A percentile compares a stretch with the other conserved stretches of the same genome.
These are phyloP conservation scores for Amphilophus citrinellus DNA, from an alignment of 2,113 vertebrate genomes.

Conservation along the genomic window DNA sequence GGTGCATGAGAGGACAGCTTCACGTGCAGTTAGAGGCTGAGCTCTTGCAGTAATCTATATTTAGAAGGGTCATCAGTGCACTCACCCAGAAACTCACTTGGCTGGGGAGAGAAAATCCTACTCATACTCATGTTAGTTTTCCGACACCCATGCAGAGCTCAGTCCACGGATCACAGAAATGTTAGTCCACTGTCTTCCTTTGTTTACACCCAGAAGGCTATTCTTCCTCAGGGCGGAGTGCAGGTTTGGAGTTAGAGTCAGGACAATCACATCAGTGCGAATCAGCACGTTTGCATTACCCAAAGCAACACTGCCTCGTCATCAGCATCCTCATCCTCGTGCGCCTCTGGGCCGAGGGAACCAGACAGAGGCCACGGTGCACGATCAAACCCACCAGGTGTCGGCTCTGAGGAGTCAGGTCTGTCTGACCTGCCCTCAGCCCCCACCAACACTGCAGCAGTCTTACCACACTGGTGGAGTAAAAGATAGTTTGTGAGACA, in stretches of 20 bases:
- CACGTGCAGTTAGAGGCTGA: constrained; percentile 44
- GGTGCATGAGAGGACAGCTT: constrained; percentile 24
- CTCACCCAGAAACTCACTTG: constrained; percentile 17
- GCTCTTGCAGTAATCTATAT: constrained; percentile 40
- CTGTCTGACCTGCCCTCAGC: constrained; percentile 53
- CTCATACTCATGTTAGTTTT: constrained; percentile 43
- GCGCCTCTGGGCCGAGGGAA: constrained; percentile 45
- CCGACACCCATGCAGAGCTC: constrained; percentile 41
- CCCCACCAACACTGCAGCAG: constrained; percentile 19
- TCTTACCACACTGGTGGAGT: constrained; percentile 55
- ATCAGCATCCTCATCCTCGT: constrained; percentile 70
- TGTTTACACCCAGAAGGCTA: background rate
- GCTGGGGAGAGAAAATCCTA: background rate
- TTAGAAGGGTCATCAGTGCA: constrained; percentile 36
- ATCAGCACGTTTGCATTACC: constrained; percentile 72
- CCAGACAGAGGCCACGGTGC: constrained; percentile 22
- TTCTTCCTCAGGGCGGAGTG: background rate
- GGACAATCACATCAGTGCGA: constrained; percentile 46
- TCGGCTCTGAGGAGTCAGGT: constrained; percentile 39
- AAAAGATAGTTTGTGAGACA: constrained; percentile 43
- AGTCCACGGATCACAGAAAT: background rate
- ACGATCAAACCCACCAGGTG: constrained; percentile 31
- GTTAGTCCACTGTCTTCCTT: constrained; percentile 26
- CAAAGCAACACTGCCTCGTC: constrained; percentile 79
- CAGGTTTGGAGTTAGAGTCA: constrained; percentile 40